Conservation (phyloP, 2,797 vertebrate species). For the Gambelia wislizenii region DNA sequence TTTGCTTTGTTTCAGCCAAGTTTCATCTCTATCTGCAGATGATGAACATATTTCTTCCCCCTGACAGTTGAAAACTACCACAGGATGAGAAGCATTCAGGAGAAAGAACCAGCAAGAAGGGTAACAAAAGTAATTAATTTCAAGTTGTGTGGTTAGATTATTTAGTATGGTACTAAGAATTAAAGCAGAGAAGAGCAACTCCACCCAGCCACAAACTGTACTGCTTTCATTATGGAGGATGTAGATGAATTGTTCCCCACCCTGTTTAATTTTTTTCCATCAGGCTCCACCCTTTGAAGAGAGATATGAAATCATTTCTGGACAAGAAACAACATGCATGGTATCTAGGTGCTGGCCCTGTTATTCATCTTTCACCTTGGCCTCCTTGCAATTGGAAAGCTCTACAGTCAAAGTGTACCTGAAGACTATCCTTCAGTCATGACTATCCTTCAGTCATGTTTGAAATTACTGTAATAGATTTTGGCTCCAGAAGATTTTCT, state of each 20-base stretch:
- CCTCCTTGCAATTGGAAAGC: neutral
- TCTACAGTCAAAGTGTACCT: neutral
- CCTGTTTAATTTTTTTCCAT: neutral
- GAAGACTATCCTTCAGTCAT: neutral
- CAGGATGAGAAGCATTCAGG: neutral
- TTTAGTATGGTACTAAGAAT: neutral
- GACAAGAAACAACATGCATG: neutral
- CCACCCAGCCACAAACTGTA: neutral
- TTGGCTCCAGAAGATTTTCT: neutral
- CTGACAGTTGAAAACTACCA: slow-evolving; percentile 4
- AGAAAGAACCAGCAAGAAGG: neutral
- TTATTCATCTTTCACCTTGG: neutral
- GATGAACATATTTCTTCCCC: slow-evolving; percentile 5
- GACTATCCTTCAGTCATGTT: neutral
- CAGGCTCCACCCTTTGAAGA: neutral
- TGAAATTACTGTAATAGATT: neutral
- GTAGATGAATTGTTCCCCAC: neutral
- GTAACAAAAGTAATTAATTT: slow-evolving; percentile 8
- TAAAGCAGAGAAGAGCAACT: neutral
- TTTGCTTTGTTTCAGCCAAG: slow-evolving; percentile 19
- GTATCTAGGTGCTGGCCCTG: neutral
- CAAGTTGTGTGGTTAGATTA: neutral
- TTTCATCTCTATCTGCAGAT: slow-evolving; percentile 21
- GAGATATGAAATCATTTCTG: neutral
- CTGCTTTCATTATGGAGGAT: neutral